Conservation (phyloP, 1,140 invertebrate species). For the Zaprionus davidi region DNA sequence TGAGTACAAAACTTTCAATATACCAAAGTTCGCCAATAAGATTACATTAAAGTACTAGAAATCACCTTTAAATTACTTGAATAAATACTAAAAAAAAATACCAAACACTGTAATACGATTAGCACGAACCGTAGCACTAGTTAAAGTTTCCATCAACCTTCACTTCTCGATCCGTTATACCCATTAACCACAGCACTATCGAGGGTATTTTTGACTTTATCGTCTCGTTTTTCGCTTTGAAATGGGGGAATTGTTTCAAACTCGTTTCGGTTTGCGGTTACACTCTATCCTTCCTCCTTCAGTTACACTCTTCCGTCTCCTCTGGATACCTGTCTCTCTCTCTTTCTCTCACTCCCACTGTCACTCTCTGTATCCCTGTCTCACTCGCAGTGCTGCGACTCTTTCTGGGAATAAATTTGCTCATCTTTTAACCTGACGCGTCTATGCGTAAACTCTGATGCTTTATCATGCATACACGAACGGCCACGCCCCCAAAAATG, state of each 20-base stretch:
- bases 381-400: not conserved
- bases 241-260: not conserved
- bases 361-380: not conserved
- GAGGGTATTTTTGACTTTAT: not conserved
- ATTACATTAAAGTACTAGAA: too few species aligned
- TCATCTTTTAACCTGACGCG: conserved; percentile 20
- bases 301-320: not conserved
- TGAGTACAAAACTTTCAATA: too few species aligned
- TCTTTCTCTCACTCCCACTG: not conserved
- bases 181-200: not conserved
- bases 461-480: conserved; percentile 37
- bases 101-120: not conserved
- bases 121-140: too few species aligned
- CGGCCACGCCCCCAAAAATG: conserved; percentile 37
- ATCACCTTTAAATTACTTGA: not conserved
- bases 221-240: not conserved
- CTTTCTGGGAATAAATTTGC: conserved; percentile 22
- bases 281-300: not conserved
- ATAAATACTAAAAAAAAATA: not conserved
- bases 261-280: conserved; percentile 7
- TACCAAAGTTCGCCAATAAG: too few species aligned
- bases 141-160: too few species aligned
- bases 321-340: not conserved
- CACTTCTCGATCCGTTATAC: not conserved
- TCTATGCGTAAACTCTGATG: conserved; percentile 34